Conservation (phyloP, 2,113 vertebrate species). For the Oostethus manadensis region DNA sequence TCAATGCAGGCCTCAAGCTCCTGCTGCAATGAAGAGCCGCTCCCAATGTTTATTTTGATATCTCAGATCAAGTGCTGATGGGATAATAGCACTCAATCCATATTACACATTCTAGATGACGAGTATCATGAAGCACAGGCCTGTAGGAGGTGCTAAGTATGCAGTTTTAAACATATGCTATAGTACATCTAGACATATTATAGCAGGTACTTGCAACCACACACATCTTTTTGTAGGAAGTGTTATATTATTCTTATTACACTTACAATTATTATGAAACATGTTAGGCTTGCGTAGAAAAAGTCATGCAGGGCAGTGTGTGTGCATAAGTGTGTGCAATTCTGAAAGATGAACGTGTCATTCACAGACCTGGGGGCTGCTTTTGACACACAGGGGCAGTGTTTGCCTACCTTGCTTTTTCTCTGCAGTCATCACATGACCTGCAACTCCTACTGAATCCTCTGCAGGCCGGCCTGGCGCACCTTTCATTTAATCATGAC, state of each 20-base stretch:
- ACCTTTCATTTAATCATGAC: conserved; percentile 41
- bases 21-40: conserved; percentile 9
- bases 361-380: too few species aligned
- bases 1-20: conserved; percentile 31
- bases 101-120: background rate
- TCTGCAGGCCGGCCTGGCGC: conserved; percentile 24
- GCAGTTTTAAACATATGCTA: background rate
- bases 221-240: background rate
- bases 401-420: background rate
- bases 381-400: background rate
- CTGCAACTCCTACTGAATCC: conserved; percentile 6
- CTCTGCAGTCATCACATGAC: conserved; percentile 14
- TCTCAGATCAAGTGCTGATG: background rate
- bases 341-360: too few species aligned
- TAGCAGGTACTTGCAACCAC: background rate
- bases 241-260: background rate
- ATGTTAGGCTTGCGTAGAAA: too few species aligned
- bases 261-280: too few species aligned
- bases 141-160: background rate
- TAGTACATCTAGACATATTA: background rate
- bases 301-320: too few species aligned
- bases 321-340: too few species aligned
- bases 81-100: background rate
- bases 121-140: conserved; percentile 12
- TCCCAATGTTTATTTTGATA: background rate